Evolutionary conservation across 2,113 vertebrate genomes (phyloP), one percentile per base, ranked within the genome.

Genomic region (Peromyscus californicus): DNA sequence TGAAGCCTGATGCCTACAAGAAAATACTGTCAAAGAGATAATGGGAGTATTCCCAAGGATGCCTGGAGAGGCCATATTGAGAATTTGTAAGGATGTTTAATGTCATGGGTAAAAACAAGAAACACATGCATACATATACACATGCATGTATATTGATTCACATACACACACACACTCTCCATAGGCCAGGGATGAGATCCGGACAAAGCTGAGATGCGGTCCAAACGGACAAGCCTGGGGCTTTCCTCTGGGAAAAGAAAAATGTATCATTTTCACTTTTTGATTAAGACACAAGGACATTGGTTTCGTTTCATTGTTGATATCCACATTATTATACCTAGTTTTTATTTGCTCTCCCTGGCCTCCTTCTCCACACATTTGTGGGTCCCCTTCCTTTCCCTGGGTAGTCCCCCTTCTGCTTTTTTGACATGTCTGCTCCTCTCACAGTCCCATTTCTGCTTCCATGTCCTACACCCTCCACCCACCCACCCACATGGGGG

Each of bases 21-120:
- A 39, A 22, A 0, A 89, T 48, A 31, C 16, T 17, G 19, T 36
- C 65, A 63, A n/a, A 42, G 48, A 92, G 91, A 76, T 48, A 74
- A 63, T 39, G 24, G 29, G 36, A n/a, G n/a, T 72, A 29, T 48
- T 48, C 24, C 72, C 78, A 65, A n/a, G 80, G 82, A 95, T 70
- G 4, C 19, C 19, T 42, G 21, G 51, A 63, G 12, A 54, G 1
- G 8, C 2, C 54, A 89, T 63, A 80, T 51, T 36, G 21, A 82
- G 78, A 61, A 85, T 94, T 86, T 85, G n/a, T 70, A 83, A 94
- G 75, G 76, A 57, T 76, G 74, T 94, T 75, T 86, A 29, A 90
- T 17, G 54, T 70, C 42, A 84, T 5, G 1, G 19, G 6, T 42
- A 87, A 93, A 76, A 87, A 48, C 74, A 95, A 42, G 48, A 88